Conservation (phyloP, 1,140 invertebrate species). For the Paracyclopina nana region DNA sequence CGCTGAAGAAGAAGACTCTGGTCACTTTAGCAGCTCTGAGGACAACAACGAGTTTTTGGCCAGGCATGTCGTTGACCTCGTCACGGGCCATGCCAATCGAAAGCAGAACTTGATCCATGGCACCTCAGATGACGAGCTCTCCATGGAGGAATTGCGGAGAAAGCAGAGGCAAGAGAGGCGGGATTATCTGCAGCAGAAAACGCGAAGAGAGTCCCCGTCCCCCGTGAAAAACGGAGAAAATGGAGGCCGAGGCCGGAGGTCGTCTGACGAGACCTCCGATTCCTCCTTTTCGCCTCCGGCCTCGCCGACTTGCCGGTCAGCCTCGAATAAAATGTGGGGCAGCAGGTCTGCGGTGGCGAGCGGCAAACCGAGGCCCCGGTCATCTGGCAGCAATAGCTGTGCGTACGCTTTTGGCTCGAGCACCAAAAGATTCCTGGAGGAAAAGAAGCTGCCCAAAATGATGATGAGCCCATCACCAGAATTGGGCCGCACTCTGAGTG, state of each 20-base stretch:
- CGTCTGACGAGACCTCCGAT: background rate
- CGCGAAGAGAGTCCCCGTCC: slow-evolving; percentile 1
- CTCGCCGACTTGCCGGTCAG: background rate
- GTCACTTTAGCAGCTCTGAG: slow-evolving; percentile 1
- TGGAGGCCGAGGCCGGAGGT: background rate
- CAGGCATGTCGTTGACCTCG: background rate
- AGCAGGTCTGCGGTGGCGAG: background rate
- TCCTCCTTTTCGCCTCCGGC: background rate
- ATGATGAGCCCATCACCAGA: background rate
- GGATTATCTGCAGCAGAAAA: background rate
- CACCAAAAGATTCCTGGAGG: background rate
- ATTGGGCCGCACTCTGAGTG: background rate
- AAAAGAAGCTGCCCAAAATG: background rate
- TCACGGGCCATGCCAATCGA: too few species aligned
- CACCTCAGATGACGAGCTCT: background rate
- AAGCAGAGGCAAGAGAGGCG: background rate
- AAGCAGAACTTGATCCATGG: background rate
- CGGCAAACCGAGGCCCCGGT: too few species aligned
- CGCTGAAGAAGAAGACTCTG: background rate
- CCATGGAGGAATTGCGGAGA: background rate
- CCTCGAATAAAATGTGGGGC: background rate
- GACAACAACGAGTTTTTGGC: background rate
- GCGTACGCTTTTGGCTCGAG: slow-evolving; percentile 6
- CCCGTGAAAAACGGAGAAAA: background rate
- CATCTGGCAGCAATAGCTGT: background rate